Evolutionary conservation across 1,140 invertebrate genomes (phyloP).

Genomic region (Acromyrmex echinatior): DNA sequence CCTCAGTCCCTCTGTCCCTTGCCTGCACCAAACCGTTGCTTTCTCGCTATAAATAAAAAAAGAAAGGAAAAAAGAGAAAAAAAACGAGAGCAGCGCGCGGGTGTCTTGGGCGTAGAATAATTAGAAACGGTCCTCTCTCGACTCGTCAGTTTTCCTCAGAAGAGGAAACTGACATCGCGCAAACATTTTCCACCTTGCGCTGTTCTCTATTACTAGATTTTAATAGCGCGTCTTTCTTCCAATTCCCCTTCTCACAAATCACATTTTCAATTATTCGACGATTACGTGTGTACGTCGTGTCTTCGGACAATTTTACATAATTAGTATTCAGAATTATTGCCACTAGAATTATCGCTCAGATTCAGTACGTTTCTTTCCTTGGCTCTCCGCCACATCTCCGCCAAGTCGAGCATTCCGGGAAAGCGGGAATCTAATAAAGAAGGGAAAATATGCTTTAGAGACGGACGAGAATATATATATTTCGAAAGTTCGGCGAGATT

Average conservation of each 20-base stretch:
- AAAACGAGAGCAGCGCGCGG: conserved; percentile 66
- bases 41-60: conserved; percentile 73
- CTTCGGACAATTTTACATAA: background rate
- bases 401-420: background rate
- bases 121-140: conserved; percentile 69
- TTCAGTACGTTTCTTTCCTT: background rate
- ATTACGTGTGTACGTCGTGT: background rate
- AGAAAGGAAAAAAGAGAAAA: conserved; percentile 37
- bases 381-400: background rate
- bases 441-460: background rate
- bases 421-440: conserved; percentile 19
- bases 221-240: background rate
- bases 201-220: background rate
- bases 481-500: conserved; percentile 35
- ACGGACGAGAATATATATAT: background rate
- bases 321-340: background rate
- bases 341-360: background rate
- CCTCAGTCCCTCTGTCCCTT: conserved; percentile 31
- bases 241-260: background rate
- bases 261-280: background rate
- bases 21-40: conserved; percentile 63
- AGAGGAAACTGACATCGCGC: conserved; percentile 52
- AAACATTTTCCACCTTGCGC: background rate
- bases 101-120: conserved; percentile 76
- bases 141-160: conserved; percentile 34